Base-by-base conservation (phyloP, 2,888 invertebrate species). In the Ecliptopera silaceata region DNA sequence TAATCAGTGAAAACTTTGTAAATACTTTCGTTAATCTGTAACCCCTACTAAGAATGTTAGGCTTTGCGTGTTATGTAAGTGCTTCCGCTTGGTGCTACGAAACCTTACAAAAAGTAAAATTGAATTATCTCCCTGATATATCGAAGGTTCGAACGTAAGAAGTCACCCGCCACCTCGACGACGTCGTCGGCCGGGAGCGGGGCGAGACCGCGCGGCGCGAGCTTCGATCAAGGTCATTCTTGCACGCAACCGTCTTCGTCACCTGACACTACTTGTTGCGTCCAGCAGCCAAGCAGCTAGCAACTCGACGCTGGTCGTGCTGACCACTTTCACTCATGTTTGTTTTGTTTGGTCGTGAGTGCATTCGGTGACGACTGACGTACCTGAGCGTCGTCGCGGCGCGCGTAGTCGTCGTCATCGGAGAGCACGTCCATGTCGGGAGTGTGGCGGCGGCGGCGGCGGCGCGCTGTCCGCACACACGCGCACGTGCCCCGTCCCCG, bases 341-440 rank as follows among this genome's bases (percentile, higher is more conserved):
- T 57, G 66, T 64, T 54, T 55, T 50, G 58, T 50, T 59, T 50
- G 38, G 49, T 34, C 45, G 55, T 31, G 20, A 45, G 44, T 38
- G 62, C 61, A 47, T 58, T 54, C 46, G 46, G 55, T 52, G 62
- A 53, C n/a, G 4, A 31, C 42, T 6, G 26, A 73, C 79, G 71
- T 87, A 91, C 90, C 90, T 90, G 89, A 71, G 82, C 82, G 68
- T 87, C 82, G 68, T 87, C 87, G 64, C 88, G 86, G 78, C 87
- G 87, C 80, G 82, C 72, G 77, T 80, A 88, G 48, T 91, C 90
- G 72, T 90, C 89, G 79, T 91, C 90, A 81, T 91, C 90, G 77
- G 89, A 89, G 80, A 90, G 90, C 77, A 86, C 88, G 86, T 91
- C 89, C 90, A 91, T 91, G 80, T 80, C 82, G 72, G 59, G 68